Evolutionary conservation across 2,888 invertebrate genomes (phyloP).

Genomic region (Fragum whitleyi): DNA sequence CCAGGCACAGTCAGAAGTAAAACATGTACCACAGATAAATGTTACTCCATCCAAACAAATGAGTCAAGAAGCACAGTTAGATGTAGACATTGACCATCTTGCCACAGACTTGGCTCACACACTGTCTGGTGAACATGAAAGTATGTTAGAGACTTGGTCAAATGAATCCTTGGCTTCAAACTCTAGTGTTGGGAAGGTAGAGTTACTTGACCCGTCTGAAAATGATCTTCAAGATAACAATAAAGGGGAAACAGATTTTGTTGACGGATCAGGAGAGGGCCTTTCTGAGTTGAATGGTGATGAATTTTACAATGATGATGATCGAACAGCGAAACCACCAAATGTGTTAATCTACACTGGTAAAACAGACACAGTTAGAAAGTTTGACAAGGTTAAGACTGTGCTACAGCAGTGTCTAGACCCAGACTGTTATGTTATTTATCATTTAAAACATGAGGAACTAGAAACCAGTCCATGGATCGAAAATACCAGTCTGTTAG

Average conservation of each 20-base stretch:
- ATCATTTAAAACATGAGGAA: slow-evolving; percentile 81
- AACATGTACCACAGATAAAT: not conserved
- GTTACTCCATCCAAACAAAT: not conserved
- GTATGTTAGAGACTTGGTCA: slow-evolving; percentile 55
- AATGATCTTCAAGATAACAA: slow-evolving; percentile 38
- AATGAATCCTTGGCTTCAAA: slow-evolving; percentile 71
- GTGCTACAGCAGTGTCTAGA: slow-evolving; percentile 78
- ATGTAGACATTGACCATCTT: slow-evolving; percentile 18
- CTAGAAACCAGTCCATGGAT: slow-evolving; percentile 80
- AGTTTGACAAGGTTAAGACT: slow-evolving; percentile 75
- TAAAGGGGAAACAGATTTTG: slow-evolving; percentile 29
- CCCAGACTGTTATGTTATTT: slow-evolving; percentile 79
- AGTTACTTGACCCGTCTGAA: slow-evolving; percentile 53
- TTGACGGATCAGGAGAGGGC: slow-evolving; percentile 65
- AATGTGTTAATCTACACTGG: slow-evolving; percentile 84
- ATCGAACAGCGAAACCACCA: slow-evolving; percentile 78
- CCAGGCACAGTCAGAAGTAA: slow-evolving; percentile 16
- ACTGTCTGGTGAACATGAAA: slow-evolving; percentile 18
- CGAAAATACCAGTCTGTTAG: slow-evolving; percentile 79
- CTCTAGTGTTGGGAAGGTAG: slow-evolving; percentile 60
- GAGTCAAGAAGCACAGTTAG: not conserved
- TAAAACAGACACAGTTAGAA: slow-evolving; percentile 77
- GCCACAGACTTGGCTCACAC: slow-evolving; percentile 36
- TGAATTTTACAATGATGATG: slow-evolving; percentile 28
- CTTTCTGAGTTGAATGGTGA: slow-evolving; percentile 61